These are phyloP conservation scores for Monopterus albus DNA, from an alignment of 2,113 vertebrate genomes.

Conservation along the genomic window DNA sequence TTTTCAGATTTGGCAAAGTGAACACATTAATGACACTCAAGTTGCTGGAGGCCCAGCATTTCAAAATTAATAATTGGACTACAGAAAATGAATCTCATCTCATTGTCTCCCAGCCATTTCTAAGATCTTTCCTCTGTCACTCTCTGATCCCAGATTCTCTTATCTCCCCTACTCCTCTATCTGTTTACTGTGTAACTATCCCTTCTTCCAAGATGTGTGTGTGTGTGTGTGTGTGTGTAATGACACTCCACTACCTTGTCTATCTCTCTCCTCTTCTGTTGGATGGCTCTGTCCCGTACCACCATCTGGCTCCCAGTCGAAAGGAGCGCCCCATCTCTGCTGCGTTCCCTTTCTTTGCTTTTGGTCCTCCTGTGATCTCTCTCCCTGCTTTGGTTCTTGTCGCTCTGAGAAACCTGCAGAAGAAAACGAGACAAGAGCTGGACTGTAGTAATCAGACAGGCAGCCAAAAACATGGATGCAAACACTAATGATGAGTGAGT, in stretches of 20 bases:
- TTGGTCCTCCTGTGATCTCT: conserved; percentile 49
- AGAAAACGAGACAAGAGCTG: conserved; percentile 15
- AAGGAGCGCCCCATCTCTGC: conserved; percentile 49
- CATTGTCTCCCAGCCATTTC: conserved; percentile 36
- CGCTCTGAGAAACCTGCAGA: conserved; percentile 57
- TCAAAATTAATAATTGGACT: conserved; percentile 54
- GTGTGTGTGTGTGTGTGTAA: conserved; percentile 32
- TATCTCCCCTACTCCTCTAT: conserved; percentile 35
- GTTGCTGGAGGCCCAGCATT: conserved; percentile 42
- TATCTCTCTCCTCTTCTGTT: conserved; percentile 79
- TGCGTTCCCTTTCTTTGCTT: conserved; percentile 42
- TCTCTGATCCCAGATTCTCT: conserved; percentile 44
- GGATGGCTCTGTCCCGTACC: conserved; percentile 78
- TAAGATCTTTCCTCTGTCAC: conserved; percentile 26
- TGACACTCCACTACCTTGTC: conserved; percentile 71
- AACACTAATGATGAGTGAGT: conserved; percentile 44
- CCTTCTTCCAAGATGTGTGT: conserved; percentile 25
- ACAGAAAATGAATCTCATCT: conserved; percentile 42
- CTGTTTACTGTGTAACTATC: conserved; percentile 32
- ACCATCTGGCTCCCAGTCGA: conserved; percentile 56
- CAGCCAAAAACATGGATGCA: conserved; percentile 31
- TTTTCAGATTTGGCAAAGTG: conserved; percentile 15
- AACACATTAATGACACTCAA: conserved; percentile 33
- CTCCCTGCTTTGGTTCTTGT: conserved; percentile 57
- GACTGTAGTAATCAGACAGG: conserved; percentile 32